A percentile compares a stretch with the other conserved stretches of the same genome.
Evolutionary conservation across 2,113 vertebrate genomes (phyloP).

Genomic region (Daboia siamensis): DNA sequence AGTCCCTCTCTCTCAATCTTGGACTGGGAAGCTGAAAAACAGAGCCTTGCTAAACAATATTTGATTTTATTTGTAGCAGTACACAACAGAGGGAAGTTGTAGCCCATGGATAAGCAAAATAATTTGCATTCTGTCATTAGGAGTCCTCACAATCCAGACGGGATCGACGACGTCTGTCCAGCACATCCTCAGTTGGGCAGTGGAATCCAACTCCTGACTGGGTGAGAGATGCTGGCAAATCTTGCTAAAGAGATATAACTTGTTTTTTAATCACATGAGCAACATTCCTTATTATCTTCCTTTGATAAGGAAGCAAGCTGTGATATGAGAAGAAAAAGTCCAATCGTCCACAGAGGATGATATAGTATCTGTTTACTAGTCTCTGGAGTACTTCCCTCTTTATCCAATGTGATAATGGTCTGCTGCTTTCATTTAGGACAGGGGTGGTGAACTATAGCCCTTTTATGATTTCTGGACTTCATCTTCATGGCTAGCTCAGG

Average conservation of each 20-base stretch:
- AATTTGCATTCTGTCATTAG: conserved; percentile 60
- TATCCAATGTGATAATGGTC: background rate
- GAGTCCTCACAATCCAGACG: conserved; percentile 79
- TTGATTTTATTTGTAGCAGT: background rate
- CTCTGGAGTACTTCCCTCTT: background rate
- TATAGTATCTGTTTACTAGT: background rate
- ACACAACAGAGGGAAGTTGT: background rate
- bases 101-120: background rate
- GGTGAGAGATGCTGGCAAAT: conserved; percentile 69
- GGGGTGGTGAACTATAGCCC: background rate
- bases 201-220: conserved; percentile 91
- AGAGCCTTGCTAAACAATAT: background rate
- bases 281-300: background rate
- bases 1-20: background rate
- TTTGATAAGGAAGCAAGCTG: background rate
- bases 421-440: background rate
- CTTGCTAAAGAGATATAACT: background rate
- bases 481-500: background rate
- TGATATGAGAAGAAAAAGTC: background rate
- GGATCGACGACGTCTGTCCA: conserved; percentile 82
- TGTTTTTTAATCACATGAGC: background rate
- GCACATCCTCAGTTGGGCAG: conserved; percentile 72
- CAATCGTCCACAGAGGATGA: background rate
- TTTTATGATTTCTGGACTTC: background rate
- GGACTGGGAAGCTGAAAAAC: background rate